Base-by-base conservation (phyloP, 2,797 vertebrate species). In the Danio albolineatus region DNA sequence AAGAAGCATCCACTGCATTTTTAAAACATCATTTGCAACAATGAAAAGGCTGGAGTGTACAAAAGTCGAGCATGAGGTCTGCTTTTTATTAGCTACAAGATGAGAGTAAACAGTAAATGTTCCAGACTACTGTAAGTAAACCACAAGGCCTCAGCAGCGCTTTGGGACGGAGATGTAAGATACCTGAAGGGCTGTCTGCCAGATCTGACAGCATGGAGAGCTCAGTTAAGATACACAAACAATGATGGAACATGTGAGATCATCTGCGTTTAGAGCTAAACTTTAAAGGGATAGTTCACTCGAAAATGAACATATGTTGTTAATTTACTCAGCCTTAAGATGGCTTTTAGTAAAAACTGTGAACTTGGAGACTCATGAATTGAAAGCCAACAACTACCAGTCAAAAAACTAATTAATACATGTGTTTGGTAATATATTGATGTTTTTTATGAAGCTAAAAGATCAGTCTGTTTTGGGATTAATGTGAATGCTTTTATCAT, bases 121-220 rank as follows among this genome's bases (percentile, higher is more conserved):
- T 85, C 73, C 73, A 82, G 73, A 74, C 53, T 71, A 85, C 77
- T 77, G 77, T 70, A 79, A 48, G 61, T 78, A 60, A 72, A 81
- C 54, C 41, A 28, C 54, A 69, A 36, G 10, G 61, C 79, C 54
- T 80, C 61, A 43, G 44, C 48, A 43, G 60, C 16, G n/a, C 54
- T 77, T 67, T 61, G 10, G 39, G 57, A 54, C 17, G 12, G 9
- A 67, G 43, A 78, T 71, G 49, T 65, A 48, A 71, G 77, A 78
- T 76, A 59, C 51, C 12, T 21, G 5, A 64, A 51, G 17, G 61
- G 13, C 28, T 79, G 39, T 17, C 49, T 61, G 38, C 46, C 70
- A 65, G 61, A 54, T 16, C 16, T 48, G 28, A 67, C 44, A 78
- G 56, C 16, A 51, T 16, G n/a, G 64, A 62, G 7, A 43, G 4